Base-by-base conservation (phyloP, 2,888 invertebrate genomes). In the Drosophila pseudotakahashii region DNA sequence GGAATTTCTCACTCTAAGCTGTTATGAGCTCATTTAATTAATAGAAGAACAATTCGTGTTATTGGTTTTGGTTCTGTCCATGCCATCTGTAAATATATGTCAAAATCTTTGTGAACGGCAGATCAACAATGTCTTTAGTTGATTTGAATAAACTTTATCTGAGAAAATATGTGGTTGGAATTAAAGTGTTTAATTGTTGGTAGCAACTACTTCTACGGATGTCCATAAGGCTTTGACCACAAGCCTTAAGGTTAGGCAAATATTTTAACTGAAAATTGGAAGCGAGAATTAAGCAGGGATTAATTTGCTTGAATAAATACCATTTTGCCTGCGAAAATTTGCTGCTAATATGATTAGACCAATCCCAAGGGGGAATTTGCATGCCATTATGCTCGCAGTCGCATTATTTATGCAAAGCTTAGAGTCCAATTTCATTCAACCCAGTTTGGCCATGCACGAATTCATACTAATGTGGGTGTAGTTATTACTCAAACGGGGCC, bases 331-430 rank as follows among this genome's bases (percentile, higher is more conserved):
- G 19, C 19, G 19, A 19, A 19, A 19, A 19, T 19, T 19, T 19
- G 19, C 19, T 19, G 48, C 37, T 55, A 55, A 66, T 64, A 32
- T 59, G 14, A 73, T 76, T 74, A 55, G 44, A 57, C 10, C n/a
- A 14, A 7, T 7, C 48, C 39, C 50, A 30, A 50, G 32, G 48
- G 54, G 54, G 39, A 51, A 69, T 51, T 61, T 54, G 39, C 41
- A 57, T 55, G 52, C 23, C 39, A 55, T 62, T 67, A 70, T 52
- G 30, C 16, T 55, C 26, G 11, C 19, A 23, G 41, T 55, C 39
- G 14, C 2, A 48, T 51, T 54, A 51, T 63, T 70, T 51, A 71
- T 71, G 62, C 71, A 62, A 55, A 62, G 48, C 54, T 45, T 16
- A 23, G 26, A 23, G 67, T 66, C 55, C 66, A 39, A 34, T 44